These are phyloP conservation scores for Anguilla japonica DNA, from an alignment of 2,113 vertebrate genomes.

Conservation along the genomic window DNA sequence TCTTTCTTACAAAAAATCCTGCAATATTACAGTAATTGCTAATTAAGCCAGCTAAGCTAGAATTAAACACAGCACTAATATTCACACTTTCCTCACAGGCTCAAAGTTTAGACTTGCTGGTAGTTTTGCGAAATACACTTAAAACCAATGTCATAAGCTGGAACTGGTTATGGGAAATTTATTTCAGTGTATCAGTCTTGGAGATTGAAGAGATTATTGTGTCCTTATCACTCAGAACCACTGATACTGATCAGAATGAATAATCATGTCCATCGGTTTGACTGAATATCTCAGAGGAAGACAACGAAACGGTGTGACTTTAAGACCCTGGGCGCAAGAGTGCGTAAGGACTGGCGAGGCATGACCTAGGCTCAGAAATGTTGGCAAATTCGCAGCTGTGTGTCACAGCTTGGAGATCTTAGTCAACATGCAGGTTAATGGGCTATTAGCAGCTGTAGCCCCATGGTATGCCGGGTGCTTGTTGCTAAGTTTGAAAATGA, in stretches of 20 bases:
- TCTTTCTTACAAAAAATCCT: not conserved
- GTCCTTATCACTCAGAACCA: not conserved
- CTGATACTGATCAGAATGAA: not conserved
- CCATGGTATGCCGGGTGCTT: not conserved
- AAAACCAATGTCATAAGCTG: conserved; percentile 1
- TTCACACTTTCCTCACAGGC: not conserved
- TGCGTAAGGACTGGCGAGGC: not conserved
- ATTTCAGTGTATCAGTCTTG: not conserved
- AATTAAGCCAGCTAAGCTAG: not conserved
- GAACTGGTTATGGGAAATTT: conserved; percentile 2
- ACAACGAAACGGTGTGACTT: not conserved
- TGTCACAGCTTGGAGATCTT: not conserved
- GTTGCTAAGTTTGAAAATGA: not conserved
- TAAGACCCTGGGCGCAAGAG: not conserved
- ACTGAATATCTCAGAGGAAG: not conserved
- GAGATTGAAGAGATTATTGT: not conserved
- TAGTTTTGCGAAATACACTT: not conserved
- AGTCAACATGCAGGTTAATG: conserved; percentile 11
- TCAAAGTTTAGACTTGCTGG: not conserved
- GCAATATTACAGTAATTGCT: not conserved
- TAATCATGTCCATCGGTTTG: not conserved
- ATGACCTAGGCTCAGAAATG: not conserved
- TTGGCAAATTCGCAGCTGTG: conserved; percentile 1
- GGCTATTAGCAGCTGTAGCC: not conserved
- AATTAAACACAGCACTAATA: not conserved